phyloP scores from a whole-genome alignment of 2,888 invertebrate species.

The Theristus sp. region DNA sequence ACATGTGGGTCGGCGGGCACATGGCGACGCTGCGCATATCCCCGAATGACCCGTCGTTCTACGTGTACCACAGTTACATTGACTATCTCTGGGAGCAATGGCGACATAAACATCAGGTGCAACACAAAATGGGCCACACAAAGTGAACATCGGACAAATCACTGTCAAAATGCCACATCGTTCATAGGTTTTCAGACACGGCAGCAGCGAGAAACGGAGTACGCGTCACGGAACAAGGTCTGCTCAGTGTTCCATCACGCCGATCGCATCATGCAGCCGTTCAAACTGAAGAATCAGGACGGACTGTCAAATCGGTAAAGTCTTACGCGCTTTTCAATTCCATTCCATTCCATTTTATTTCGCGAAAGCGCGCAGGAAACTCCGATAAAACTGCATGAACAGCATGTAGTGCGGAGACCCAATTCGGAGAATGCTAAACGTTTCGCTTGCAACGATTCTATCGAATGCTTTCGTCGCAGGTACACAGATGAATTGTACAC shows the following conservation, averaged over 20 bases:
- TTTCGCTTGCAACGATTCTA: too few relatives aligned
- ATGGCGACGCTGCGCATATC: constrained; percentile 25
- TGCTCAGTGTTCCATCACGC: constrained; percentile 5
- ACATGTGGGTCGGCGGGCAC: constrained; percentile 27
- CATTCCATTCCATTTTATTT: not conserved
- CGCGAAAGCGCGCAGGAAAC: too few relatives aligned
- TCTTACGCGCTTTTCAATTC: not conserved
- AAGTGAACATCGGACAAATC: too few relatives aligned
- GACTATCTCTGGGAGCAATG: constrained; percentile 30
- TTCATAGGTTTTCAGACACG: not conserved
- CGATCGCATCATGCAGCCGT: constrained; percentile 4
- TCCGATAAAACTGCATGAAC: too few relatives aligned
- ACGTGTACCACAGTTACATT: constrained; percentile 28
- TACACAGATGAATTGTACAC: constrained; percentile 3
- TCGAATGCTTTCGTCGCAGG: not conserved
- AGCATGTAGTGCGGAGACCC: too few relatives aligned
- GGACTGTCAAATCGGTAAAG: constrained; percentile 3
- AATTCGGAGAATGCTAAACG: too few relatives aligned
- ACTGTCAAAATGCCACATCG: too few relatives aligned
- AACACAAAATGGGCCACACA: not conserved
- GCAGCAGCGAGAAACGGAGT: constrained; percentile 2
- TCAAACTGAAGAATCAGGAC: constrained; percentile 4
- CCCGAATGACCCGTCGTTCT: constrained; percentile 30
- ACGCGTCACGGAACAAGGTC: not conserved
- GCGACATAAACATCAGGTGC: constrained; percentile 8